Evolutionary conservation across 2,113 vertebrate genomes (phyloP).

Genomic region (Thymallus thymallus): DNA sequence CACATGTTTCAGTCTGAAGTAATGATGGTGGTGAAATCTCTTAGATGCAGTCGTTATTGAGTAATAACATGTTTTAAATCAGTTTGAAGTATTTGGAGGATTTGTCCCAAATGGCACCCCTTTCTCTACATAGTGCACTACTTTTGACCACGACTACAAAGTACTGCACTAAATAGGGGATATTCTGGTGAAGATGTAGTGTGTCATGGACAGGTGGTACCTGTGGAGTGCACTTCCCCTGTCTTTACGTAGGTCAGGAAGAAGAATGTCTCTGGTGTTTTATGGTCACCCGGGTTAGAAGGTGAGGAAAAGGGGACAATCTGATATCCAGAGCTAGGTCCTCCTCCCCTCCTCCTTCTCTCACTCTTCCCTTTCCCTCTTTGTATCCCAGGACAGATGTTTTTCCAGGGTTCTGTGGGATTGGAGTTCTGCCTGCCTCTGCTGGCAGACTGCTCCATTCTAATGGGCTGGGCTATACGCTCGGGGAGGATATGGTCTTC

Average conservation of each 20-base stretch:
- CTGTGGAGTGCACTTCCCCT: background rate
- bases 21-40: background rate
- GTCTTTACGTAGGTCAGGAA: background rate
- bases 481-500: constrained; percentile 6
- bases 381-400: constrained; percentile 1
- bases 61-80: background rate
- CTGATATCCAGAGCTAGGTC: constrained; percentile 16
- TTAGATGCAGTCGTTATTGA: too few relatives aligned
- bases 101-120: too few relatives aligned
- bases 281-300: background rate
- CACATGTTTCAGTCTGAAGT: background rate
- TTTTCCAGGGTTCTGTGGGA: background rate
- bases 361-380: background rate
- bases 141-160: too few relatives aligned
- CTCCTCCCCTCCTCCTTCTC: background rate
- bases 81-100: background rate
- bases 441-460: background rate
- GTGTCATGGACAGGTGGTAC: background rate
- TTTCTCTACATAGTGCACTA: too few relatives aligned
- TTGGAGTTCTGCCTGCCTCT: background rate
- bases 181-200: background rate
- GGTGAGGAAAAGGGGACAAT: background rate
- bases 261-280: constrained; percentile 3
- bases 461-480: background rate
- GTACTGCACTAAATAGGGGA: too few relatives aligned